Evolutionary conservation across 2,888 invertebrate species (phyloP), one percentile per base, ranked within the genome.

Genomic region (Operophtera brumata): DNA sequence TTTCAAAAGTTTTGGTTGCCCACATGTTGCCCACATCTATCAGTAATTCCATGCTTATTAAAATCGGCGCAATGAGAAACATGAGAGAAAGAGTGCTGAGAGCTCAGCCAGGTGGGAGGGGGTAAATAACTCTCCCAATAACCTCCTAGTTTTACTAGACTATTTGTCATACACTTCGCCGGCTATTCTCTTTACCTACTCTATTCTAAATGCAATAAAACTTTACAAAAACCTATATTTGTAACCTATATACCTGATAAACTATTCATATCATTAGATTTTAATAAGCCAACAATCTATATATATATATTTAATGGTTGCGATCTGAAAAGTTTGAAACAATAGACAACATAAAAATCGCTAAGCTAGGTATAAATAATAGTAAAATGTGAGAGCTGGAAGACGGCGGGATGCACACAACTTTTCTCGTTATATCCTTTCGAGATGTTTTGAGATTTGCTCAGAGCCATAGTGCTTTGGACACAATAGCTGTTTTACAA

Each of bases 391-490:
- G 65, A 63, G 64, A 70, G 62, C 65, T 69, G 62, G 60, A 28
- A 57, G 55, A 54, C 63, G 54, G 62, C 56, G 61, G 64, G 67
- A 72, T 69, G 67, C 72, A 71, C 70, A 72, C 73, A 47, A 85
- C 75, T 85, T 84, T 84, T 81, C 83, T 83, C 81, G 84, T 84
- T 85, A 84, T 73, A 72, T 79, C 69, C 75, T 77, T 75, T 75
- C 67, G 70, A 81, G 78, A 82, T 82, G 78, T 82, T 82, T 80
- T 76, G 77, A 81, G 83, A 85, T 85, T 83, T 82, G 73, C 78
- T 78, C 75, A 69, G 74, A 73, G 74, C 64, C 68, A 69, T 65
- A 78, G 81, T 84, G 82, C 81, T 84, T 77, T 75, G 76, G 61
- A 70, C 72, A 84, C 83, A 86, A 84, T 83, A 73, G 78, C 70